Evolutionary conservation across 2,113 vertebrate species (phyloP), one percentile per base, ranked within the genome.

Genomic region (Podilymbus podiceps): DNA sequence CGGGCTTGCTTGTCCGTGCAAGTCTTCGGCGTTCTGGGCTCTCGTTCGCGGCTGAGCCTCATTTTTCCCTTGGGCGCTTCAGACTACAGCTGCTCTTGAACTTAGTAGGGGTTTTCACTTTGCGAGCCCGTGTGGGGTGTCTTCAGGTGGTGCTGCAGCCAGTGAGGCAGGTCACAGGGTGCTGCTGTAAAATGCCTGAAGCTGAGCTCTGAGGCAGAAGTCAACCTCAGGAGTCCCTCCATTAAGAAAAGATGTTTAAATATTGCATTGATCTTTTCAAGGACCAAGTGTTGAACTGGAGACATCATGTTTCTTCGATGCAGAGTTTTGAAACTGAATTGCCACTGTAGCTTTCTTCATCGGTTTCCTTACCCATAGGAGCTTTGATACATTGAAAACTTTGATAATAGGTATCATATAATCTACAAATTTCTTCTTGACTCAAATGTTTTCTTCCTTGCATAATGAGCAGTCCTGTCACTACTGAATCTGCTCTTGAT

Each of bases 1-100:
- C 24, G 5, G 56, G 13, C 33, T 12, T 1, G 5, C 4, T 2
- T 31, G 35, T 4, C 50, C 10, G 1, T 1, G 30, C 46, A 0
- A 6, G 31, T 2, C 21, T 18, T 63, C 30, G 1, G 27, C 35
- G 4, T 13, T 23, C 18, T 8, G 64, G 50, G 31, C 5, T 0
- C 2, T 71, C 1, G 14, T 8, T 24, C 38, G 0, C 16, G 18
- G 9, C 31, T 4, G n/a, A 35, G 11, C 19, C n/a, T 27, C 2
- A 0, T 23, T 30, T 52, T 21, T 13, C 15, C 3, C 2, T 9
- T 22, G 21, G 44, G 50, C 46, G 0, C 30, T 11, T 67, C 44
- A 10, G 22, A 2, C 2, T n/a, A 0, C 28, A n/a, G n/a, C 22
- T 12, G 6, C 19, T 11, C 8, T 42, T 56, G 4, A 13, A 13